Evolutionary conservation across 2,888 invertebrate genomes (phyloP).

Genomic region (Asteroscopus sphinx): DNA sequence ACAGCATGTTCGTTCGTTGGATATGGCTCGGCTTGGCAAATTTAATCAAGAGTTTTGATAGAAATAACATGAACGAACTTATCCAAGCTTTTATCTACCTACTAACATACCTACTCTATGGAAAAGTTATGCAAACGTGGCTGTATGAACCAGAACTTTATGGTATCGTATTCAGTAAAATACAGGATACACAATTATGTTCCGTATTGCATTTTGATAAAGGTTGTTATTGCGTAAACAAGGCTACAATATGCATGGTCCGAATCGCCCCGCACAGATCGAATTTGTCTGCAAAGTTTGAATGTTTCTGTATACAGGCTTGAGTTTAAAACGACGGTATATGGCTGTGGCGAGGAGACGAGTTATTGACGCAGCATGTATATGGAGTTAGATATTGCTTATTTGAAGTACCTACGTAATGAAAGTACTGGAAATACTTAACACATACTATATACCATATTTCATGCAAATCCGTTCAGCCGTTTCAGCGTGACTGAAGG

Average conservation of each 20-base stretch:
- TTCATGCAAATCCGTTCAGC: too few species aligned
- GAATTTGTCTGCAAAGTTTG: conserved; percentile 90
- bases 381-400: conserved; percentile 29
- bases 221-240: conserved; percentile 62
- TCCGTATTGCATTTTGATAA: conserved; percentile 58
- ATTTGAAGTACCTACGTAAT: conserved; percentile 8
- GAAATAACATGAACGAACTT: conserved; percentile 20
- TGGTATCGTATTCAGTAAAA: conserved; percentile 50
- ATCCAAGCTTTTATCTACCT: conserved; percentile 17
- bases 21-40: conserved; percentile 3
- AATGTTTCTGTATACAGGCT: conserved; percentile 80
- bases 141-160: conserved; percentile 56
- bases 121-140: conserved; percentile 35
- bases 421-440: not conserved
- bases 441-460: too few species aligned
- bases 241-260: conserved; percentile 69
- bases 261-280: conserved; percentile 80
- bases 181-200: conserved; percentile 48
- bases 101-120: conserved; percentile 27
- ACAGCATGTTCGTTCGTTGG: too few species aligned
- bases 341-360: conserved; percentile 63
- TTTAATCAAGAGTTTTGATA: conserved; percentile 18
- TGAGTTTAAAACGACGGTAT: conserved; percentile 75
- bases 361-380: conserved; percentile 67
- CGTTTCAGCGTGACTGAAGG: too few species aligned